Base-by-base conservation (phyloP, 1,140 invertebrate species). In the Varroa destructor region DNA sequence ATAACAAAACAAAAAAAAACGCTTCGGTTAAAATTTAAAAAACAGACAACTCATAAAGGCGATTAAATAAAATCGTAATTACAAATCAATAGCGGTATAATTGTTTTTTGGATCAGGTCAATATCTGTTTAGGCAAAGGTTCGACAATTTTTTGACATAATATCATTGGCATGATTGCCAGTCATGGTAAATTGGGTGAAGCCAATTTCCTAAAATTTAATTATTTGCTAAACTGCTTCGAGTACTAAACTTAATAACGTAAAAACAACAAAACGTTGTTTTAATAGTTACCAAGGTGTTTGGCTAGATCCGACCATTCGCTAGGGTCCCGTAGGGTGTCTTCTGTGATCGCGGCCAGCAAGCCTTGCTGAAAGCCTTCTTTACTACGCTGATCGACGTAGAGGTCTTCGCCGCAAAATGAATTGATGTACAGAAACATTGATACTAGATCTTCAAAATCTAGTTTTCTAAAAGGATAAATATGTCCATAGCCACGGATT, bases 341-440 rank as follows among this genome's bases (percentile, higher is more conserved):
- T 46, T 67, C 61, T 2, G 61, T 67, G 12, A 67, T 40, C 37
- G 61, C 61, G 8, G 40, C 40, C 37, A 67, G 37, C 40, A 67
- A 46, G 40, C 46, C 61, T 1, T 40, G 12, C 8, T 46, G 61
- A 5, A 67, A 2, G 14, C 40, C 14, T 12, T n/a, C 61, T 40
- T 40, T 40, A n/a, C 40, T 43, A 40, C 61, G 61, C 61, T 67
- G 61, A 8, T 67, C 61, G 1, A 67, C 46, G 37, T 67, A 67
- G 61, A 67, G 61, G 12, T 67, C 61, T 67, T 67, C 61, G 14
- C 61, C 61, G 36, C 61, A 43, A 12, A 67, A 40, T 14, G 61
- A 67, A 8, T 67, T 40, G 40, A 67, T 40, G 37, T 67, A 67
- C 12, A 67, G 46, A 40, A 67, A 12, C 12, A 67, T 43, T 40